Evolutionary conservation across 2,888 invertebrate genomes (phyloP).

Genomic region (Patella pellucida): DNA sequence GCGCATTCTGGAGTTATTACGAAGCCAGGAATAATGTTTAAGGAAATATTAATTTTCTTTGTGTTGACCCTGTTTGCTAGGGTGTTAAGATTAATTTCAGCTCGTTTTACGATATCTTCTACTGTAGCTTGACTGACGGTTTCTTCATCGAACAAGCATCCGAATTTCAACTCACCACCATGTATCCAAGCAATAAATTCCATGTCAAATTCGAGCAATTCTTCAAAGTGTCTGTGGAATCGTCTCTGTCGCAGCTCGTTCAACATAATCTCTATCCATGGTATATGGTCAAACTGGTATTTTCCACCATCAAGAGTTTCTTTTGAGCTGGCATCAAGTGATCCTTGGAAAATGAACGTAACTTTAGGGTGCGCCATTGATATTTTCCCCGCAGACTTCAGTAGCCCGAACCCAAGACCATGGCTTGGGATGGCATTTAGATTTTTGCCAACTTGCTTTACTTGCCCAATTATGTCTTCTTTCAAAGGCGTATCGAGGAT

Average conservation of each 20-base stretch:
- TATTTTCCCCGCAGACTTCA: background rate
- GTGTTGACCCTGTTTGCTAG: background rate
- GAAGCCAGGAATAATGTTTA: slow-evolving; percentile 1
- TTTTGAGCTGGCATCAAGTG: background rate
- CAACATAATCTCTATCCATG: slow-evolving; percentile 7
- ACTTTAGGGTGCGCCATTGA: background rate
- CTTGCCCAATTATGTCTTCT: background rate
- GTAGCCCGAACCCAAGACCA: background rate
- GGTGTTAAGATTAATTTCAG: background rate
- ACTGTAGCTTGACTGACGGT: background rate
- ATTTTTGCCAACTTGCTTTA: background rate
- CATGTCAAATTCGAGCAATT: background rate
- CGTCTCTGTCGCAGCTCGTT: background rate
- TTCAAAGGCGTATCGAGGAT: background rate
- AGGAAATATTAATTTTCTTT: background rate
- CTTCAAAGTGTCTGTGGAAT: background rate
- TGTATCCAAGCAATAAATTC: slow-evolving; percentile 9
- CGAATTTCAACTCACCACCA: background rate
- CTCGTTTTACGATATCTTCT: slow-evolving; percentile 3
- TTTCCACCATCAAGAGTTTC: background rate
- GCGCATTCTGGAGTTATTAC: background rate
- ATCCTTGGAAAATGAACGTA: slow-evolving; percentile 1
- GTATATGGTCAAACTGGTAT: background rate
- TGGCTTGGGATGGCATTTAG: background rate
- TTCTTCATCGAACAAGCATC: background rate